Evolutionary conservation across 2,888 invertebrate species (phyloP).

Genomic region (Acrobasis repandana): DNA sequence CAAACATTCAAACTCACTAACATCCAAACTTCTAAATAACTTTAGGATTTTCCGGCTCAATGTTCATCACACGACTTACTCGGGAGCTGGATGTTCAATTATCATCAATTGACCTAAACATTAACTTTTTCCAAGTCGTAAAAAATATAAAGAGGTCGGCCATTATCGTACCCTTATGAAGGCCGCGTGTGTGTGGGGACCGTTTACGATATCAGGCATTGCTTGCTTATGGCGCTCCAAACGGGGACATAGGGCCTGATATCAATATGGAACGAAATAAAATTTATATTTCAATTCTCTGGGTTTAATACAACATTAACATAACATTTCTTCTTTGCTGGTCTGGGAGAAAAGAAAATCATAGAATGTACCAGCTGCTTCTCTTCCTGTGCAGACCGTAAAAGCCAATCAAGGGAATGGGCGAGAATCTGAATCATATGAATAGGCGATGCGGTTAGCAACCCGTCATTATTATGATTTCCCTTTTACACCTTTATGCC

Average conservation of each 20-base stretch:
- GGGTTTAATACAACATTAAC: too few species aligned
- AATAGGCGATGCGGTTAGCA: too few species aligned
- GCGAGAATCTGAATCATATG: too few species aligned
- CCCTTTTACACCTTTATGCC: too few species aligned
- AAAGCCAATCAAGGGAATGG: too few species aligned
- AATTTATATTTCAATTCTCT: not conserved
- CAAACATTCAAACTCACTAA: too few species aligned
- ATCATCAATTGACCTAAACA: constrained; percentile 1
- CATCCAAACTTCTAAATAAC: too few species aligned
- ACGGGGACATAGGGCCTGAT: not conserved
- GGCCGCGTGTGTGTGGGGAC: not conserved
- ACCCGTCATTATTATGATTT: too few species aligned
- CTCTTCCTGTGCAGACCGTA: too few species aligned
- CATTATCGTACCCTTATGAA: constrained; percentile 2
- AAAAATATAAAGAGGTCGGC: constrained; percentile 1
- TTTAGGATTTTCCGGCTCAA: not conserved
- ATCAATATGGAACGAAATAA: not conserved
- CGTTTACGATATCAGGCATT: not conserved
- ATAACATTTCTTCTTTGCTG: too few species aligned
- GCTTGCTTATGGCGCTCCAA: constrained; percentile 1
- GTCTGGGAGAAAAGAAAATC: too few species aligned
- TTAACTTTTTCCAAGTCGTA: constrained; percentile 2
- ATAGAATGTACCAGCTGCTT: too few species aligned
- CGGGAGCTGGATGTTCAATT: not conserved
- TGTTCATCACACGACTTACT: not conserved